phyloP scores from a whole-genome alignment of 2,797 vertebrate genomes.

The Enteromius radiatus region DNA sequence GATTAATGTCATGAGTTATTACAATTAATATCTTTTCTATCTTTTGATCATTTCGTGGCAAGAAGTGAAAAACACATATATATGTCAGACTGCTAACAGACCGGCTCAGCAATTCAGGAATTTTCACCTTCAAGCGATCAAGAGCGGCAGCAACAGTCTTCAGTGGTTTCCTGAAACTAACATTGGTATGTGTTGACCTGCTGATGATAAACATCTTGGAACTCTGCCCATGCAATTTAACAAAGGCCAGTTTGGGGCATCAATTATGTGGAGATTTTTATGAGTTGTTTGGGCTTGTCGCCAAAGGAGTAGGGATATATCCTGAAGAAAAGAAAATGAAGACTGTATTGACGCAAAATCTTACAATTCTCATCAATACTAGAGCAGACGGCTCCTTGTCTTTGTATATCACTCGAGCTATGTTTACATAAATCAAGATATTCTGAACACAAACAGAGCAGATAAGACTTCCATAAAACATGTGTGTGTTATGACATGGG shows the following conservation, averaged over 20 bases:
- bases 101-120: slow-evolving; percentile 30
- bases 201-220: slow-evolving; percentile 68
- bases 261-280: slow-evolving; percentile 68
- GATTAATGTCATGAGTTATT: slow-evolving; percentile 26
- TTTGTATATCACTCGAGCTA: slow-evolving; percentile 44
- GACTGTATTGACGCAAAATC: slow-evolving; percentile 44
- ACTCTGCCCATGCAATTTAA: slow-evolving; percentile 63
- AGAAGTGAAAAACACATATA: background rate
- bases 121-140: slow-evolving; percentile 44
- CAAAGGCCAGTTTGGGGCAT: slow-evolving; percentile 66
- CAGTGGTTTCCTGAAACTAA: slow-evolving; percentile 52
- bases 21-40: slow-evolving; percentile 23
- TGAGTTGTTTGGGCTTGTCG: slow-evolving; percentile 60
- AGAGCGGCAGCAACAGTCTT: slow-evolving; percentile 39
- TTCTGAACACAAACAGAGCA: slow-evolving; percentile 57
- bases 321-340: slow-evolving; percentile 44
- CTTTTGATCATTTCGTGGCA: background rate
- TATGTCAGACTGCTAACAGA: slow-evolving; percentile 37
- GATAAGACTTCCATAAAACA: slow-evolving; percentile 65
- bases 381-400: slow-evolving; percentile 38
- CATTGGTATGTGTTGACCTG: slow-evolving; percentile 66
- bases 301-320: slow-evolving; percentile 58
- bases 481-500: slow-evolving; percentile 61
- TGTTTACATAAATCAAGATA: slow-evolving; percentile 62
- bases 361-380: slow-evolving; percentile 29